These are phyloP conservation scores for Geophilus truncorum DNA, from an alignment of 2,888 invertebrate species.

Conservation along the genomic window DNA sequence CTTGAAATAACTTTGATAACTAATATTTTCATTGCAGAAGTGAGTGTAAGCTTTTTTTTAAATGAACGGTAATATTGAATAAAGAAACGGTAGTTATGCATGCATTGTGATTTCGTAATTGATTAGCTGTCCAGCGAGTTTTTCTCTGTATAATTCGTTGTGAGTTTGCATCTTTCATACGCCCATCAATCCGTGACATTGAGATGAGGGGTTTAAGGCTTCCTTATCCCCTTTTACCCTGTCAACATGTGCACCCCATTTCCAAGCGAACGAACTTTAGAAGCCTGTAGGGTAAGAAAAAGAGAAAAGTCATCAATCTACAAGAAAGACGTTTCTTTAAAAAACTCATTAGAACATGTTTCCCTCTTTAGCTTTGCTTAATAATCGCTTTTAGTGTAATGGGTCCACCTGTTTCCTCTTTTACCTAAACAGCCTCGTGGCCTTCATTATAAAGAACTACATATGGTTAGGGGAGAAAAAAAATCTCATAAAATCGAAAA, in stretches of 20 bases:
- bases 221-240: not conserved
- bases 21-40: no score
- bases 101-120: not conserved
- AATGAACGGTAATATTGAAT: no score
- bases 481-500: no score
- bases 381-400: not conserved
- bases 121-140: not conserved
- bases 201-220: not conserved
- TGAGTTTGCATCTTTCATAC: conserved; percentile 21
- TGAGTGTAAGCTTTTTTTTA: no score
- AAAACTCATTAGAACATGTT: conserved; percentile 12
- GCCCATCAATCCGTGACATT: conserved; percentile 18
- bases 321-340: not conserved
- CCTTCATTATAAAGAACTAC: not conserved
- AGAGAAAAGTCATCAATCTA: conserved; percentile 3
- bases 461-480: not conserved
- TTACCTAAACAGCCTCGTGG: not conserved
- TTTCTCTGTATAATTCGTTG: not conserved
- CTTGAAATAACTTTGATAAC: no score
- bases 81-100: not conserved
- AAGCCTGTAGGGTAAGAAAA: not conserved
- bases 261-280: not conserved
- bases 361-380: conserved; percentile 9
- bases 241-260: conserved; percentile 25
- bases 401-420: not conserved